These are phyloP conservation scores for Diadema setosum DNA, from an alignment of 35 echinoderm and acorn worm genomes.

Conservation along the genomic window DNA sequence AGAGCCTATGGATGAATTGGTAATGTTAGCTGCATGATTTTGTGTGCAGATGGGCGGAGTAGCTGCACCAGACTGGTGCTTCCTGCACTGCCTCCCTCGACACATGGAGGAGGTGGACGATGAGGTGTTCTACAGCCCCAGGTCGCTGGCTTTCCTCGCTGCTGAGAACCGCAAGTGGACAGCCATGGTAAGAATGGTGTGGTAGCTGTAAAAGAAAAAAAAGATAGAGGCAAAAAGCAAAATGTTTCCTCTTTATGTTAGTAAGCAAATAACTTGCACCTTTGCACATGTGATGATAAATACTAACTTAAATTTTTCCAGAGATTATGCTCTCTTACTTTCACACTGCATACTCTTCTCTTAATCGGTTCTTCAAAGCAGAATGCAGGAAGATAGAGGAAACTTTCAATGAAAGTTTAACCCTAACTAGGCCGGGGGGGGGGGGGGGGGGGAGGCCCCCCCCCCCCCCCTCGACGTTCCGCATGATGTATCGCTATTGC, in stretches of 20 bases:
- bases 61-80: slow-evolving; percentile 85
- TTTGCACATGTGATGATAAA: background rate
- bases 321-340: background rate
- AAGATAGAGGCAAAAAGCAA: background rate
- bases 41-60: slow-evolving; percentile 81
- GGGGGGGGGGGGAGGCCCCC: too few species aligned
- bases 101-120: slow-evolving; percentile 96
- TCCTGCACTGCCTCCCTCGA: slow-evolving; percentile 92
- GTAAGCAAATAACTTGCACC: too few species aligned
- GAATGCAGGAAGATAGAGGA: too few species aligned
- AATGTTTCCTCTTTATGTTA: background rate
- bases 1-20: too few species aligned
- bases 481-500: too few species aligned
- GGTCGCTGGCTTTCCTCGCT: slow-evolving; percentile 86
- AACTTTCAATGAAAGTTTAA: too few species aligned
- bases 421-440: too few species aligned
- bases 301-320: background rate
- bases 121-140: slow-evolving; percentile 87
- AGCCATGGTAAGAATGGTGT: slow-evolving; percentile 70
- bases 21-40: too few species aligned
- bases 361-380: too few species aligned
- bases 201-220: background rate
- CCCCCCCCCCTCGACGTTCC: too few species aligned
- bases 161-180: slow-evolving; percentile 99
- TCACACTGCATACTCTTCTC: background rate